Evolutionary conservation across 2,888 invertebrate genomes (phyloP), one percentile per base, ranked within the genome.

Genomic region (Druceiella hillmani): DNA sequence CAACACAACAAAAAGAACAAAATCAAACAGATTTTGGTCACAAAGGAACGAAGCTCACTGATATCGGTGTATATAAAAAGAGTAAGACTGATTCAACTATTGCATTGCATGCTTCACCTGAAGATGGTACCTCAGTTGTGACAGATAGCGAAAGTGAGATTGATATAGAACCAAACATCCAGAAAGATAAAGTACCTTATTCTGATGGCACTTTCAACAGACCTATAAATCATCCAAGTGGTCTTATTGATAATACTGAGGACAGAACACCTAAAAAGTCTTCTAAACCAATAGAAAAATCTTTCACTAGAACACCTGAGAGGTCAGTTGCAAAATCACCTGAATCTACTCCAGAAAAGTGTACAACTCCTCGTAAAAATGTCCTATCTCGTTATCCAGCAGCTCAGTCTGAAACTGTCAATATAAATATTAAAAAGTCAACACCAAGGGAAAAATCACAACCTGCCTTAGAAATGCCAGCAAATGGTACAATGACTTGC

Each of bases 11-110:
- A 54, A 58, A 45, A 59, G 63, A 49, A 51, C 54, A 6, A 59
- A 61, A 47, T 60, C 61, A 25, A 49, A 50, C 4, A 49, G 45
- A 16, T 11, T 27, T 36, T 26, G 46, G 54, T 3, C 34, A 45
- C 11, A 64, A 62, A 41, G 51, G 56, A n/a, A 59, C 66, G 0
- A 75, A 73, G 46, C 51, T 73, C 14, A 67, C 67, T 5, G 75
- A 75, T 40, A 73, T 72, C 26, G 67, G 70, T 11, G 64, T 68
- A 0, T 56, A 59, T n/a, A 64, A 64, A 37, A 66, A 64, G 46
- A 54, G 59, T 40, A 61, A 60, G 49, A 52, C 55, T 7, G 62
- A 60, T 45, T 55, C 59, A 1, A 56, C 55, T 5, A 55, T 48
- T 11, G 55, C 52, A 30, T 43, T 55, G 22, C 59, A 57, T 46